Base-by-base conservation (phyloP, 1,140 invertebrate species). In the Pinna nobilis region DNA sequence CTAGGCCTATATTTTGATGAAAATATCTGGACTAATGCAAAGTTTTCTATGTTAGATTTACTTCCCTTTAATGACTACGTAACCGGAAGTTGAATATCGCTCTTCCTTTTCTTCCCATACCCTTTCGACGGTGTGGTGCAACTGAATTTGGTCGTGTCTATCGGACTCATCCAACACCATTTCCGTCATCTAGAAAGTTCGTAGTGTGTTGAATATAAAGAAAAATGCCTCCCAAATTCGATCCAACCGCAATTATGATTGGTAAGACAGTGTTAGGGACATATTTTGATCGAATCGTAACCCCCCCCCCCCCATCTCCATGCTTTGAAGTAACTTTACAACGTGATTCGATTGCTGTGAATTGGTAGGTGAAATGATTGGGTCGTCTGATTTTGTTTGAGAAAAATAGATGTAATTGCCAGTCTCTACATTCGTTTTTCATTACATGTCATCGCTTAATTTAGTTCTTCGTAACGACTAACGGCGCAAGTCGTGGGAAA, bases 151-250 rank as follows among this genome's bases (percentile, higher is more conserved):
- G 78, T 80, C 71, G 78, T 80, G 78, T 80, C 78, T 57, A 77
- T 68, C 73, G 70, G 78, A 68, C 78, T 80, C 78, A 80, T 80
- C 78, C 78, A 80, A 80, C 78, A 80, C 75, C 68, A 63, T 70
- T 51, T 39, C 64, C 59, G 71, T 70, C 57, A 32, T 59, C 23
- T n/a, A 69, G 64, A 77, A 59, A 68, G 71, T n/a, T 35, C 18
- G 53, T 59, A 57, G 66, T 18, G 65, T 32, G 59, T 64, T 18
- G 53, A 39, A 59, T 39, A 74, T 55, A 59, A 51, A 55, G 59
- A 67, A 77, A 37, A 41, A 80, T 80, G 78, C 74, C 71, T 74
- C 78, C 78, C 44, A 80, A 80, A 64, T 77, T 80, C 51, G 78
- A 80, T 75, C 74, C 78, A 69, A 72, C 71, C 65, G 74, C 74